These are phyloP conservation scores for Cheilosia vulpina DNA, from an alignment of 2,888 invertebrate species.

Conservation along the genomic window DNA sequence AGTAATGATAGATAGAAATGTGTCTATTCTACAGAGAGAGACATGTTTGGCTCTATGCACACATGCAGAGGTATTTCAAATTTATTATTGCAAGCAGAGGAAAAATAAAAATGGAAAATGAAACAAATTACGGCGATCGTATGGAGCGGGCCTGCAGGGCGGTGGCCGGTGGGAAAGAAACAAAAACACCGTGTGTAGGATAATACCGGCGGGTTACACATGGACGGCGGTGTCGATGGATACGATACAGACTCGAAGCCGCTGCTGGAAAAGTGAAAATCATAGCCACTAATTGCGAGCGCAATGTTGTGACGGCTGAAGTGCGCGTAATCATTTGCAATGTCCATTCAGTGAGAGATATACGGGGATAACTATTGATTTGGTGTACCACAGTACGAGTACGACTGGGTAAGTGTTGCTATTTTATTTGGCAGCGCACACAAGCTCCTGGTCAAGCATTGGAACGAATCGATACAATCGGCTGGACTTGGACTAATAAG, in stretches of 20 bases:
- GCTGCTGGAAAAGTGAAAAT: constrained; percentile 59
- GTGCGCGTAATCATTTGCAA: constrained; percentile 49
- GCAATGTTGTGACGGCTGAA: constrained; percentile 59
- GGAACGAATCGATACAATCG: constrained; percentile 54
- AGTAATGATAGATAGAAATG: constrained; percentile 7
- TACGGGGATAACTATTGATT: constrained; percentile 34
- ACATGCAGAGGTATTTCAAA: neutral
- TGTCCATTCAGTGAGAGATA: constrained; percentile 50
- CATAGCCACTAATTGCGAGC: constrained; percentile 57
- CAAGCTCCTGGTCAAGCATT: constrained; percentile 11
- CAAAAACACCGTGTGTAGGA: constrained; percentile 25
- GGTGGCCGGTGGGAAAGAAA: constrained; percentile 1
- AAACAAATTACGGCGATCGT: constrained; percentile 38
- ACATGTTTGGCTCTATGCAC: neutral
- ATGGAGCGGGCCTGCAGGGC: neutral
- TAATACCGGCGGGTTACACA: constrained; percentile 18
- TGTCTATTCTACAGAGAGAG: neutral
- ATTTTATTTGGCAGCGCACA: constrained; percentile 35
- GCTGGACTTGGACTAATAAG: constrained; percentile 55
- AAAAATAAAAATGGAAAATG: constrained; percentile 23
- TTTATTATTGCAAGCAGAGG: constrained; percentile 10
- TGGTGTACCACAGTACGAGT: neutral
- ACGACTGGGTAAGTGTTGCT: constrained; percentile 7
- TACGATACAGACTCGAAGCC: neutral
- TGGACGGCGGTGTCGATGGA: constrained; percentile 2